A percentile compares a stretch with the other conserved stretches of the same genome.
These are phyloP conservation scores for Myotis findleyi DNA, from an alignment of 2,797 vertebrate species.

Conservation along the genomic window DNA sequence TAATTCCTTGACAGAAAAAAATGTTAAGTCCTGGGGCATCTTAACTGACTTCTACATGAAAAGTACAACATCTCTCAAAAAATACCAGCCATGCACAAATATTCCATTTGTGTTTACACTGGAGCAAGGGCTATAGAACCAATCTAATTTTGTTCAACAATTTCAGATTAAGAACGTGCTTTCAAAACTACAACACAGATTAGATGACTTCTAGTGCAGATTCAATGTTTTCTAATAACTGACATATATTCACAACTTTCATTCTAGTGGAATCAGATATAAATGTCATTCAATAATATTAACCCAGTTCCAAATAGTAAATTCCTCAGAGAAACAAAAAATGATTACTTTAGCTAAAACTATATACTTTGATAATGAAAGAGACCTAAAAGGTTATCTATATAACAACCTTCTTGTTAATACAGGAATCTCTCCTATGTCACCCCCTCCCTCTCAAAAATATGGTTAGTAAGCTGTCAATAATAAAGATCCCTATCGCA, in stretches of 20 bases:
- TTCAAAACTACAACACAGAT: slow-evolving; percentile 58
- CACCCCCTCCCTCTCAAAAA: neutral
- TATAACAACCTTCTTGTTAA: neutral
- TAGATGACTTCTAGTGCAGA: slow-evolving; percentile 47
- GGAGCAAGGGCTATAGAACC: neutral
- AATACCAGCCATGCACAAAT: slow-evolving; percentile 48
- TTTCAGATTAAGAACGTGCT: slow-evolving; percentile 69
- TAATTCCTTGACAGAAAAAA: slow-evolving; percentile 9
- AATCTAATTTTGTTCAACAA: slow-evolving; percentile 61
- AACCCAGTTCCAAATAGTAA: slow-evolving; percentile 47
- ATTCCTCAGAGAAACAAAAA: slow-evolving; percentile 61
- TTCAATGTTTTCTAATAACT: slow-evolving; percentile 60
- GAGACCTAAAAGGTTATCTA: slow-evolving; percentile 56
- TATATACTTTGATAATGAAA: slow-evolving; percentile 64
- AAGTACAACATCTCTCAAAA: slow-evolving; percentile 52
- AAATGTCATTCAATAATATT: slow-evolving; percentile 64
- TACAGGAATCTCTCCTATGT: neutral
- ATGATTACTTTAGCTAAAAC: slow-evolving; percentile 68
- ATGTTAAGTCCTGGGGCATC: slow-evolving; percentile 19
- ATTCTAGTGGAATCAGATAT: slow-evolving; percentile 44
- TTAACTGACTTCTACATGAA: slow-evolving; percentile 52
- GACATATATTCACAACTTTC: slow-evolving; percentile 51
- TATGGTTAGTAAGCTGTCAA: neutral
- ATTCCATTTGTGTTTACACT: slow-evolving; percentile 46
- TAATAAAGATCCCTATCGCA: neutral